Base-by-base conservation (phyloP, 1,140 invertebrate species). In the Battus philenor region DNA sequence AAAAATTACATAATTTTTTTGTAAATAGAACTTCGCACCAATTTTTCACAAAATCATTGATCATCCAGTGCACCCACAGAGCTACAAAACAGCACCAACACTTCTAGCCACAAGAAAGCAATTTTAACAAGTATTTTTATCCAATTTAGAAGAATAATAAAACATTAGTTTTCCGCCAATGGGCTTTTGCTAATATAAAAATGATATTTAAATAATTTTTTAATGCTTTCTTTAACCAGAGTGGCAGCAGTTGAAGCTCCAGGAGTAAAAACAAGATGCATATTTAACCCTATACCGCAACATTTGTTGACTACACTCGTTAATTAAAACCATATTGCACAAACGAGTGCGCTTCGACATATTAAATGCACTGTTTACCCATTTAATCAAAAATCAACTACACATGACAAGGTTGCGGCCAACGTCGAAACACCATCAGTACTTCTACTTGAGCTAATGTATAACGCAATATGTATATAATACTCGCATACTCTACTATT, bases 1-100 rank as follows among this genome's bases (percentile, higher is more conserved):
- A 75, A 74, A 75, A 72, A 54, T 56, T 58, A 57, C 54, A 50
- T 48, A 47, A 60, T 50, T 65, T 66, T 61, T 67, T 68, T 68
- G 65, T 47, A 44, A 65, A 59, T 59, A 50, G 47, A 39, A 45
- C 41, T 54, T 58, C 56, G 63, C 62, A 66, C 62, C 66, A 66
- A 61, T 33, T 39, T 59, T 59, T 50, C 52, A 51, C 24, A 24
- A 41, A 22, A 34, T 12, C 41, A 26, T 39, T 29, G 22, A 27
- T 2, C 22, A 20, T 24, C 36, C 36, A 39, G 12, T 26, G 13
- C n/a, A n/a, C n/a, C n/a, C n/a, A n/a, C n/a, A n/a, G n/a, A n/a
- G n/a, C n/a, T n/a, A n/a, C n/a, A n/a, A n/a, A n/a, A n/a, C n/a
- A n/a, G n/a, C n/a, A n/a, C n/a, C n/a, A n/a, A n/a, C n/a, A n/a